A percentile compares a stretch with the other conserved stretches of the same genome.
These are phyloP conservation scores for Labia minor DNA, from an alignment of 2,888 invertebrate genomes.

Conservation along the genomic window DNA sequence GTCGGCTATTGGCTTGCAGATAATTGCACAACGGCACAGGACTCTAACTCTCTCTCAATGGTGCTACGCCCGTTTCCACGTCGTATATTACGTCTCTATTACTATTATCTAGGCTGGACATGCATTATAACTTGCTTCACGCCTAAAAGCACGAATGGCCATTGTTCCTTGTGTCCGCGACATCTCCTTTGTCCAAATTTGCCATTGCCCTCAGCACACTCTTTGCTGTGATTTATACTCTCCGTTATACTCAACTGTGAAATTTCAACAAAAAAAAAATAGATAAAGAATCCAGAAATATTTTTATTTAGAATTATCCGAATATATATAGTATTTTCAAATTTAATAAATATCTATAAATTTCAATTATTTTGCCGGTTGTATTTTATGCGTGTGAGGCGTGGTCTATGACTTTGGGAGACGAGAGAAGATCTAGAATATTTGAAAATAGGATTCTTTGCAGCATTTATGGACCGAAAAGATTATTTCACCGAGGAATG, in stretches of 20 bases:
- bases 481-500: no score
- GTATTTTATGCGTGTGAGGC: no score
- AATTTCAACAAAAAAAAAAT: background rate
- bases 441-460: no score
- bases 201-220: background rate
- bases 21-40: background rate
- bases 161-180: conserved; percentile 8
- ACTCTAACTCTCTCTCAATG: background rate
- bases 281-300: no score
- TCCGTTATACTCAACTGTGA: background rate
- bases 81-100: conserved; percentile 13
- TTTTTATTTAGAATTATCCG: no score
- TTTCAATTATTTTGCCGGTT: no score
- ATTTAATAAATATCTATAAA: no score
- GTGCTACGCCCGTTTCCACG: background rate
- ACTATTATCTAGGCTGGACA: conserved; percentile 13
- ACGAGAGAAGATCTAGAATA: no score
- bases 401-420: no score
- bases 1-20: background rate
- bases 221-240: background rate
- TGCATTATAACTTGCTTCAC: conserved; percentile 13
- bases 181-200: conserved; percentile 1
- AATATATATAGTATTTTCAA: no score
- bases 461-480: no score
- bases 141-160: background rate